Evolutionary conservation across 2,113 vertebrate species (phyloP), one percentile per base, ranked within the genome.

Genomic region (Alligator mississippiensis): DNA sequence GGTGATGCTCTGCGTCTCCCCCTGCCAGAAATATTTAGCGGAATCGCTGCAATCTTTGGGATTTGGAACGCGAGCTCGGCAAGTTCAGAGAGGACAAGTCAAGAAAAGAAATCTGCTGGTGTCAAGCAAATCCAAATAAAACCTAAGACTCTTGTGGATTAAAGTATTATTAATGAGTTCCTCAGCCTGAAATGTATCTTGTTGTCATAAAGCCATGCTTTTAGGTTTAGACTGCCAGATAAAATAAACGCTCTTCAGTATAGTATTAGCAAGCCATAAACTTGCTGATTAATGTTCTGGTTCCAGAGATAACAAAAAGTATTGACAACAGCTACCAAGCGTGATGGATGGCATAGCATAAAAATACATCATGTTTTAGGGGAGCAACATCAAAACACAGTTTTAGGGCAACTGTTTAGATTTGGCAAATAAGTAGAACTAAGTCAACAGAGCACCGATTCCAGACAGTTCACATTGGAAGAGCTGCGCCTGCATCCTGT

Each of bases 1-100:
- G 97, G 91, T 99, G 96, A 97, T 99, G 91, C 91, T 99, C 58
- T 99, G 99, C 27, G 97, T 99, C 60, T 98, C 98, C 76, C 99
- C 98, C 3, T 96, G 96, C 13, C 98, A 95, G 84, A 98, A 93
- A 85, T 98, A 98, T 83, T 59, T 98, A 91, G 97, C 98, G 0
- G 98, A 99, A 96, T 98, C 98, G 1, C 93, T 99, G 93, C 99
- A 98, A 96, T 97, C 98, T 47, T 97, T 99, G 91, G 97, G 98
- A 60, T 98, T 99, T 9, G 98, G 98, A 76, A 89, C 91, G 3
- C 96, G 97, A 34, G 98, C 98, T 21, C 97, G 96, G 27, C 98
- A 98, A 93, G 98, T 98, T 85, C 98, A 98, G 89, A 97, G 96
- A 92, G 96, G 97, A 85, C 95, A 77, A 2, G 85, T 96, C 5